A percentile compares a stretch with the other conserved stretches of the same genome.
These are phyloP conservation scores for Agelas oroides DNA, from an alignment of 37 sponge, comb jelly and placozoan species.

Conservation along the genomic window DNA sequence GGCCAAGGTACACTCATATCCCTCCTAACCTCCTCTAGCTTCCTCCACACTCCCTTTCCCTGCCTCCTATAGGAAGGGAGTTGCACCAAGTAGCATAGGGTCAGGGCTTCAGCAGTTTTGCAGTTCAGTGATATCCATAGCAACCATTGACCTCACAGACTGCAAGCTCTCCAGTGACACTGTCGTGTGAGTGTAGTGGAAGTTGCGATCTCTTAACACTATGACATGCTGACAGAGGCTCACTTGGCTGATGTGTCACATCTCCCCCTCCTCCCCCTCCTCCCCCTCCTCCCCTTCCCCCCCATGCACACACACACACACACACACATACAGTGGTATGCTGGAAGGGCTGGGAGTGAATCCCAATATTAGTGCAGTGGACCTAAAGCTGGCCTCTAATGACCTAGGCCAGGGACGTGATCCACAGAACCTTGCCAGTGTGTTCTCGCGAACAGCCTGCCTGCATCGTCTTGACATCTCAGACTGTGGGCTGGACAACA, in stretches of 20 bases:
- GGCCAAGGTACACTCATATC: constrained; percentile 28
- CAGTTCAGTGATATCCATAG: constrained; percentile 68
- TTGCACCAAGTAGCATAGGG: neutral
- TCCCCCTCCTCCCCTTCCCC: too few relatives aligned
- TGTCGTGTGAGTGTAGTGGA: constrained; percentile 49
- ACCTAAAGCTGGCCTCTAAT: constrained; percentile 60
- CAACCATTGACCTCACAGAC: constrained; percentile 52
- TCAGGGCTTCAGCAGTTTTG: constrained; percentile 65
- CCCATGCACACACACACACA: too few relatives aligned
- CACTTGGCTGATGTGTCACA: too few relatives aligned
- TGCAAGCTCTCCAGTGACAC: constrained; percentile 53
- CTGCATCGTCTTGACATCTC: constrained; percentile 55
- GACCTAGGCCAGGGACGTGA: constrained; percentile 42
- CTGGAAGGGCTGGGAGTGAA: constrained; percentile 72
- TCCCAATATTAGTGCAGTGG: constrained; percentile 55
- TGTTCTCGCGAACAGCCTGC: constrained; percentile 21
- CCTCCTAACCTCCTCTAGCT: too few relatives aligned
- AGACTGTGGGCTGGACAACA: constrained; percentile 30
- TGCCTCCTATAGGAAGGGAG: constrained; percentile 7
- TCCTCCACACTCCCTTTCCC: neutral
- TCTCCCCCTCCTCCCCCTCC: constrained; percentile 7
- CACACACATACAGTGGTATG: constrained; percentile 58
- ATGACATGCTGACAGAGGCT: too few relatives aligned
- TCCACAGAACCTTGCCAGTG: constrained; percentile 8
- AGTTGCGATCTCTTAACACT: too few relatives aligned